Evolutionary conservation across 1,140 invertebrate genomes (phyloP), one percentile per base, ranked within the genome.

Genomic region (Hylyphantes graminicola): DNA sequence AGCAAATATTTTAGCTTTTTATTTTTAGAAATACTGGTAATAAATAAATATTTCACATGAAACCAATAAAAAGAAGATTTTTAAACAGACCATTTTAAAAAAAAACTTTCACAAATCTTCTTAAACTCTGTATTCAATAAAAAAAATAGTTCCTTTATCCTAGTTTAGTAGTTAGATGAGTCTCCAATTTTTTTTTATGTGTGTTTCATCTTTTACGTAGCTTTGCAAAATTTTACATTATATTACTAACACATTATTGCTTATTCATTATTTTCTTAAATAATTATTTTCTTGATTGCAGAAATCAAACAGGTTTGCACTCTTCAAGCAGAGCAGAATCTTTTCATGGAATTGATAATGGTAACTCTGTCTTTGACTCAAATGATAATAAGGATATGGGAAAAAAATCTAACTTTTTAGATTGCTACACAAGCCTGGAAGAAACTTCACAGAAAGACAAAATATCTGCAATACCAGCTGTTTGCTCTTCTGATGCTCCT

Each of bases 401-500:
- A 17, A 83, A 75, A 54, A 86, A 64, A 76, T 80, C 77, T 53
- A 84, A 76, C 57, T 84, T 86, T 61, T 64, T 86, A 72, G 86
- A 86, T 78, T 86, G 86, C 68, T 86, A 86, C 53, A 63, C 86
- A 54, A 86, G 85, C 70, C 82, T 87, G 50, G 86, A 86, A 85
- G 55, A 72, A 67, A 19, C 61, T 79, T 79, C 63, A 51, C 59
- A 35, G 5, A 84, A 67, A 84, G 70, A 70, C 65, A 85, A 78
- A 50, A 83, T 67, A 53, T 48, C 21, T 35, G 8, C 55, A 13
- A 63, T 63, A 53, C 79, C 63, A 81, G 21, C 67, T 64, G 11
- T 57, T n/a, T 75, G 35, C 50, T 55, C 21, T 19, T 55, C 57
- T 54, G 80, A 83, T 65, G n/a, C 53, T 50, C 54, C 77, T 70